A percentile compares a stretch with the other conserved stretches of the same genome.
Conservation (phyloP, 2,113 vertebrate genomes). For the Charadrius vociferus region DNA sequence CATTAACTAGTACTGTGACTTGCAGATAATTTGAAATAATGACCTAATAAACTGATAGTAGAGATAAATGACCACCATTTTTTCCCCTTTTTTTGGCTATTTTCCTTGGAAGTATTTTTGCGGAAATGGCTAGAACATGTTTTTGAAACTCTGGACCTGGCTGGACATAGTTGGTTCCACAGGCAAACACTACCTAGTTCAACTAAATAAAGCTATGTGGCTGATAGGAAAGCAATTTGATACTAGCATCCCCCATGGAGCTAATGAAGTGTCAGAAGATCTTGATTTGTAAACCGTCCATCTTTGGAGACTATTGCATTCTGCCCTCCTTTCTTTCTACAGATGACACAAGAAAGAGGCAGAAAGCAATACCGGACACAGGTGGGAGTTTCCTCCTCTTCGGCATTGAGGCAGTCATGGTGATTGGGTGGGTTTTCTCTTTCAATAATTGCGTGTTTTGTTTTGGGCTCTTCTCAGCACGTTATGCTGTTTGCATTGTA, state of each 20-base stretch:
- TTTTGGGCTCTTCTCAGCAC: not conserved
- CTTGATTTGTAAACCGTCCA: not conserved
- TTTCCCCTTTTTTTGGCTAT: not conserved
- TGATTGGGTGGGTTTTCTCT: not conserved
- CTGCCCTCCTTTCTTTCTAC: not conserved
- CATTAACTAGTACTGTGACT: not conserved
- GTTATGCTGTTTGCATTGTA: not conserved
- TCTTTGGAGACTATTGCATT: not conserved
- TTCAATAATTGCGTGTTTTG: not conserved
- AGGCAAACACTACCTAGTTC: not conserved
- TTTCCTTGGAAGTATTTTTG: not conserved
- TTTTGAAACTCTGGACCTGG: not conserved
- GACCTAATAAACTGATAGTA: not conserved
- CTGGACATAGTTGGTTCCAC: not conserved
- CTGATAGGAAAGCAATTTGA: not conserved
- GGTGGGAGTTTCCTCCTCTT: not conserved
- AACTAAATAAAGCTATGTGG: not conserved
- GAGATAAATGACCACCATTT: not conserved
- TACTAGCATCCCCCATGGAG: not conserved
- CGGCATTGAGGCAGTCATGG: not conserved
- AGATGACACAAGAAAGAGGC: not conserved
- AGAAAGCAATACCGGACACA: not conserved
- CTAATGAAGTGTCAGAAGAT: not conserved
- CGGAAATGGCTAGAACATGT: not conserved
- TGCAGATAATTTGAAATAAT: not conserved